Base-by-base conservation (phyloP, 1,140 invertebrate species). In the Cydia amplana region DNA sequence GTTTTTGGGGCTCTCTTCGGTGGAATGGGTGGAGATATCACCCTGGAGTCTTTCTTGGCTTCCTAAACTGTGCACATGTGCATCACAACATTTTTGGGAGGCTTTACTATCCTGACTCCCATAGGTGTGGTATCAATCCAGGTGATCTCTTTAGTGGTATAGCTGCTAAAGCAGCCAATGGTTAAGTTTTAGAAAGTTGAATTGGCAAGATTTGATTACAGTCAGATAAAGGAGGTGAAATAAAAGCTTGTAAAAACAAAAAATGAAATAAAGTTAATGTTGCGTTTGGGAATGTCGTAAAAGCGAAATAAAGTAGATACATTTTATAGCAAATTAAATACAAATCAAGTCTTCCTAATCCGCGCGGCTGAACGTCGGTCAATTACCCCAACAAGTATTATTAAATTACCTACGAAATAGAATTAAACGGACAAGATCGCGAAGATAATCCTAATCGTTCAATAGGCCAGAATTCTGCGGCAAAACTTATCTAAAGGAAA, bases 11-110 rank as follows among this genome's bases (percentile, higher is more conserved):
- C 96, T 6, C 94, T 97, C 64, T 96, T 97, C 86, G 97, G 96
- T 16, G 96, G 96, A 16, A 95, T 40, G 36, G 4, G 36, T 40
- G 36, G 28, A 96, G 88, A 95, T 96, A 0, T 93, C 96, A 6
- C 96, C 96, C 0, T 94, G 97, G 87, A 96, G 96, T 10, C 0
- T 91, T 95, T 96, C 95, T 51, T 97, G 96, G 97, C 93, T 97
- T 18, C 89, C 97, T 1, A 97, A 96, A 96, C 96, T 20, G 95
- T 84, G 93, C 93, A 96, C 83, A 94, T 97, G 90, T 97, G 96
- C 88, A 94, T 95, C 72, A 96, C 96, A 0, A 96, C 96, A 55
- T 97, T 97, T 86, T 93, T 96, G 74, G 96, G 96, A 43, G 96
- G 96, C 5, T 96, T 97, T 79, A 96, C 96, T 16, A 95, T 97